Evolutionary conservation across 2,888 invertebrate genomes (phyloP).

Genomic region (Xanthia togata): DNA sequence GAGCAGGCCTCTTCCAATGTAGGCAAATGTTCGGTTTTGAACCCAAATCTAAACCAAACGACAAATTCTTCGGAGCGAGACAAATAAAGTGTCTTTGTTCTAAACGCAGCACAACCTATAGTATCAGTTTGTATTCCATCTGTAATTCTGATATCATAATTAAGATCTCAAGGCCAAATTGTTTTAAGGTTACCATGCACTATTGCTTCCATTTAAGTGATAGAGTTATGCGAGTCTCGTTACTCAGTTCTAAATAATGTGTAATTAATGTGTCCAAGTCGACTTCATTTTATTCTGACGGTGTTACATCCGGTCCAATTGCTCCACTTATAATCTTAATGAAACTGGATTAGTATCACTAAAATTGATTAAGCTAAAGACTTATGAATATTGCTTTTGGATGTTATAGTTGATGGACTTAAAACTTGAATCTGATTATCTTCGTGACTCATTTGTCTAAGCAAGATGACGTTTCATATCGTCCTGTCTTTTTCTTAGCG

Average conservation of each 20-base stretch:
- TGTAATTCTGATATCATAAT: conserved; percentile 38
- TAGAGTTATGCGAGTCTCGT: conserved; percentile 29
- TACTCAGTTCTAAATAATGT: conserved; percentile 44
- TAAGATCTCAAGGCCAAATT: conserved; percentile 41
- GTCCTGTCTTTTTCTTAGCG: neutral
- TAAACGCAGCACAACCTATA: conserved; percentile 2
- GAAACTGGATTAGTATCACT: conserved; percentile 38
- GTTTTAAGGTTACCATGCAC: conserved; percentile 27
- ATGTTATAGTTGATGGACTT: neutral
- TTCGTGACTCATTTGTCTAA: neutral
- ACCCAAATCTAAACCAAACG: no score
- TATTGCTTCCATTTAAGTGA: conserved; percentile 17
- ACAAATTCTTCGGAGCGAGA: neutral
- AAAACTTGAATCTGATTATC: neutral
- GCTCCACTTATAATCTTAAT: conserved; percentile 36
- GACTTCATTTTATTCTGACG: conserved; percentile 56
- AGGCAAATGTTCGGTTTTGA: no score
- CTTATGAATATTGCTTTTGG: neutral
- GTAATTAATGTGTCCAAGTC: conserved; percentile 53
- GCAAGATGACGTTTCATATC: neutral
- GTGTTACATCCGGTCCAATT: conserved; percentile 47
- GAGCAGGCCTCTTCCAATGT: no score
- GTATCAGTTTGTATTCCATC: conserved; percentile 12
- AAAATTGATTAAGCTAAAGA: neutral
- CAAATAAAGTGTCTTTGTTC: conserved; percentile 19